Base-by-base conservation (phyloP, 2,113 vertebrate species). In the Agelaius phoeniceus region DNA sequence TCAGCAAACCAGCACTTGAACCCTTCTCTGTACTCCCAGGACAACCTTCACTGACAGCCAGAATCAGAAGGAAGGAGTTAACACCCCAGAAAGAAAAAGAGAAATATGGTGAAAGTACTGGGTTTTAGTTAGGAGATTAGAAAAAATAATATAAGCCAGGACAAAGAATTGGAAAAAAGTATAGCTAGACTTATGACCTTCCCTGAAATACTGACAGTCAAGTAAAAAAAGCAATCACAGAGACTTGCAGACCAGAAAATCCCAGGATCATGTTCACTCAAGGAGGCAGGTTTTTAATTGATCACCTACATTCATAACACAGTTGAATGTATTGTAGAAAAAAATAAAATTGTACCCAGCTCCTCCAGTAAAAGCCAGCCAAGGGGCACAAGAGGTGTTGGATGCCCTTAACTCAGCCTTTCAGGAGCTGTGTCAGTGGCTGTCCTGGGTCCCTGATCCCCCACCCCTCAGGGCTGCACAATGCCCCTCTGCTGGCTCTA, bases 191-290 rank as follows among this genome's bases (percentile, higher is more conserved):
- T 90, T 77, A 79, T 10, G 37, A 73, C 58, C 20, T 75, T 84
- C 62, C 30, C 37, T 71, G 59, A 79, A 94, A 95, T 80, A 58
- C 55, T 71, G 75, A 72, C n/a, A 94, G 61, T 80, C 67, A 71
- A 69, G 63, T 83, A 48, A 92, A 74, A 87, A 94, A 90, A 87
- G 55, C 78, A 96, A 93, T 90, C 90, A 93, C 48, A 61, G 57
- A 75, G 65, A 86, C 51, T 57, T 27, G 3, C 75, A 95, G 92
- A 95, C 75, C 90, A 96, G 93, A 96, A 96, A 95, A 96, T 94
- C 87, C 79, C 33, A 90, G 65, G 93, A 87, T 93, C 55, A 55
- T 67, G 90, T 35, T 84, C 85, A 81, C 22, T 93, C 75, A 77
- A 94, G 90, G 61, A 92, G 26, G 7, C 37, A 93, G 37, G 26